Conservation (phyloP, 2,888 invertebrate genomes). For the Erynnis tages region DNA sequence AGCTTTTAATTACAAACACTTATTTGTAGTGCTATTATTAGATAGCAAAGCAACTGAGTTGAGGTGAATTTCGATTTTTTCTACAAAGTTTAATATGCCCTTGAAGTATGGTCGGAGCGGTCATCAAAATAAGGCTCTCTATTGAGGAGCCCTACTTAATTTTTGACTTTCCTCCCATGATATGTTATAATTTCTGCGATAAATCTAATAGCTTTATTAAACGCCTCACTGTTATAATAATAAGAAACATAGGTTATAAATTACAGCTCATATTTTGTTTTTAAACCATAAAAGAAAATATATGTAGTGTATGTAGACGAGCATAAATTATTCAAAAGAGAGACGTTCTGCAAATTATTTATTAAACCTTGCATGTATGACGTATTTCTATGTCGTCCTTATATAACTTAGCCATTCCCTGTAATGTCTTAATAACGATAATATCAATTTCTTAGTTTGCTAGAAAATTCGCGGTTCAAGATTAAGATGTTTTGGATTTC, state of each 20-base stretch:
- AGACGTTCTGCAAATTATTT: background rate
- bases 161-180: background rate
- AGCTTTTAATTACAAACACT: too few species aligned
- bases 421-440: background rate
- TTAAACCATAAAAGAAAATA: too few species aligned
- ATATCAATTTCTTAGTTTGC: background rate
- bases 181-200: background rate
- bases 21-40: too few species aligned
- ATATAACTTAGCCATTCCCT: background rate
- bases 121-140: conserved; percentile 38
- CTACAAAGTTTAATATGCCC: conserved; percentile 43
- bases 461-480: background rate
- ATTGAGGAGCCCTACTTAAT: background rate
- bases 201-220: too few species aligned
- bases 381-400: background rate
- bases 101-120: conserved; percentile 42
- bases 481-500: background rate
- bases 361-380: background rate
- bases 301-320: too few species aligned
- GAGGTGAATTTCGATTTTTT: conserved; percentile 39
- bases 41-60: conserved; percentile 27
- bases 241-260: too few species aligned
- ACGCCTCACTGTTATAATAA: too few species aligned
- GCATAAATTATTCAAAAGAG: background rate
- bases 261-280: too few species aligned